Evolutionary conservation across 2,797 vertebrate genomes (phyloP).

Genomic region (Phataginus tetradactyla): DNA sequence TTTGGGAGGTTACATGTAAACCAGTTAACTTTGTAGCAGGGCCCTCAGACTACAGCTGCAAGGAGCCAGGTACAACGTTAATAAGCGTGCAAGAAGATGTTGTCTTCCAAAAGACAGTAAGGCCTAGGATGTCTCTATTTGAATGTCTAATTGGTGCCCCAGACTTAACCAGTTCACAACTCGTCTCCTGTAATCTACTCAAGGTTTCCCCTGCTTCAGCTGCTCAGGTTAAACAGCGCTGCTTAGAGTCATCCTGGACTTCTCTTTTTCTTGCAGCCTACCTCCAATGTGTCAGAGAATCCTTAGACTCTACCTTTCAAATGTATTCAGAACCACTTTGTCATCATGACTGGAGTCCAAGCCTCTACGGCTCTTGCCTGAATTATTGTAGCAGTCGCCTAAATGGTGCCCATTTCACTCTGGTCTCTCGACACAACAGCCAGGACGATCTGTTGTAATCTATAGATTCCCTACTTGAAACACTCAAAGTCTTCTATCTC

Average conservation of each 20-base stretch:
- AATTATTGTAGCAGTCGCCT: not conserved
- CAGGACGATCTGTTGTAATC: not conserved
- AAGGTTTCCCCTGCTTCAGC: not conserved
- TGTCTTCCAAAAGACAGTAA: not conserved
- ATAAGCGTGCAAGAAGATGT: not conserved
- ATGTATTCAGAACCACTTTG: not conserved
- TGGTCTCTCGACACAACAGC: not conserved
- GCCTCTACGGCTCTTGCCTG: not conserved
- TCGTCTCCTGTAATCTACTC: not conserved
- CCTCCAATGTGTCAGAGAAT: not conserved
- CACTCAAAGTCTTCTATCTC: not conserved
- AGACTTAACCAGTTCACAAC: not conserved
- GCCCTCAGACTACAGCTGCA: not conserved
- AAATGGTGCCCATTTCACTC: not conserved
- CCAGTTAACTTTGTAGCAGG: not conserved
- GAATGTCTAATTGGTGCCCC: too few species aligned
- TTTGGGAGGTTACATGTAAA: not conserved
- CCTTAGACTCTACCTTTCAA: not conserved
- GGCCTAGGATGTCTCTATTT: not conserved
- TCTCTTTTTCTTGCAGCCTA: not conserved
- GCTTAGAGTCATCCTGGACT: not conserved
- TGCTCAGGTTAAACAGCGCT: not conserved
- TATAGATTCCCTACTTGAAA: not conserved
- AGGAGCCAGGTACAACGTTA: not conserved
- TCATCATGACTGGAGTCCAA: not conserved